phyloP scores from a whole-genome alignment of 2,888 invertebrate genomes.

The Aelia acuminata region DNA sequence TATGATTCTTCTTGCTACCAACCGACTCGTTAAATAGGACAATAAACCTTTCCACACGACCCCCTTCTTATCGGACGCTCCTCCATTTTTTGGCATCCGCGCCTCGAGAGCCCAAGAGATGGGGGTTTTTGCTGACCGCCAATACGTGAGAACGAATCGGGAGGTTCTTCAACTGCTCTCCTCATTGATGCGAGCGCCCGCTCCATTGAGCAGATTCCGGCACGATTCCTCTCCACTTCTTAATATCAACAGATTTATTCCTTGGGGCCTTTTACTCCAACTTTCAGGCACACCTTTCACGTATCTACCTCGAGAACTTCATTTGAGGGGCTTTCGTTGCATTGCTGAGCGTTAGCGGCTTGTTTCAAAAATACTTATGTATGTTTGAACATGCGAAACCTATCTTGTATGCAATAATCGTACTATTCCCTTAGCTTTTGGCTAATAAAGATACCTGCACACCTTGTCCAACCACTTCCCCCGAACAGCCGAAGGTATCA shows the following conservation, averaged over 20 bases:
- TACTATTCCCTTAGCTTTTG: too few species aligned
- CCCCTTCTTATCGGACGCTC: constrained; percentile 18
- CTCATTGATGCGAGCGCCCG: constrained; percentile 20
- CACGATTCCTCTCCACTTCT: not conserved
- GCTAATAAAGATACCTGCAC: too few species aligned
- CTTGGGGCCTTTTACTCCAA: not conserved
- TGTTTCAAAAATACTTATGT: too few species aligned
- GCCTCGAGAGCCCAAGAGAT: not conserved
- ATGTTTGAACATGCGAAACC: too few species aligned
- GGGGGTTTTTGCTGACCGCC: not conserved
- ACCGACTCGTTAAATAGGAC: not conserved
- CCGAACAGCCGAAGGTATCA: too few species aligned
- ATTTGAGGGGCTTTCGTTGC: not conserved
- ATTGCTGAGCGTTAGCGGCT: not conserved
- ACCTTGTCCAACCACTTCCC: too few species aligned
- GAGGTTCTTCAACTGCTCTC: constrained; percentile 8
- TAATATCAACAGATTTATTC: constrained; percentile 30
- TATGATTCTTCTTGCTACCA: not conserved
- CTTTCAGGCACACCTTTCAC: not conserved
- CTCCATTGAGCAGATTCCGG: constrained; percentile 22
- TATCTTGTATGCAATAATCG: too few species aligned
- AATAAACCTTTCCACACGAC: constrained; percentile 44
- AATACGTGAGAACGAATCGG: constrained; percentile 45
- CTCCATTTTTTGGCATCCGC: constrained; percentile 37
- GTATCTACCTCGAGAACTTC: not conserved